Evolutionary conservation across 35 echinoderm and acorn worm species (phyloP).

Genomic region (Diadema setosum): DNA sequence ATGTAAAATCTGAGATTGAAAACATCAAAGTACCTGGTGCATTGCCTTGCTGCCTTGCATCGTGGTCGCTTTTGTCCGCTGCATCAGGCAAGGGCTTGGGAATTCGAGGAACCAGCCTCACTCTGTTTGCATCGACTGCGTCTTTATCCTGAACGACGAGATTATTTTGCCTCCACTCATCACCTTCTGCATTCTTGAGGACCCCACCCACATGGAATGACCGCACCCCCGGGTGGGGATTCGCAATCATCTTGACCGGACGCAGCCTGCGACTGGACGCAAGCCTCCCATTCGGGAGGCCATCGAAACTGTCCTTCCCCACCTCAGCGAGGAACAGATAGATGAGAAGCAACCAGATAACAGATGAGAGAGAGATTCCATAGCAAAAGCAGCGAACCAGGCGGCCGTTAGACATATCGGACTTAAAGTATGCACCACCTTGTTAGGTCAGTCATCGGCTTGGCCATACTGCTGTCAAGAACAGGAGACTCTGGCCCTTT

Average conservation of each 20-base stretch:
- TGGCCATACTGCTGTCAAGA: too few relatives aligned
- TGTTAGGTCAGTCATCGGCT: too few relatives aligned
- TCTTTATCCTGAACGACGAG: neutral
- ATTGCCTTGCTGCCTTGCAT: neutral
- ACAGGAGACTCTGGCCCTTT: too few relatives aligned
- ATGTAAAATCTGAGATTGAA: too few relatives aligned
- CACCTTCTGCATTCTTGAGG: neutral
- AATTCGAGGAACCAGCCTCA: too few relatives aligned
- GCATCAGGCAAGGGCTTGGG: neutral
- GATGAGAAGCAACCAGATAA: conserved; percentile 36
- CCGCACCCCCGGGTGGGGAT: neutral
- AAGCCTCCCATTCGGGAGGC: neutral
- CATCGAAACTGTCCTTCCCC: neutral
- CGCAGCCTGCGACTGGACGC: neutral
- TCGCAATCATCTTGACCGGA: neutral
- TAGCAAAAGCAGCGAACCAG: conserved; percentile 48
- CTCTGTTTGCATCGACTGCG: neutral
- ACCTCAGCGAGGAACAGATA: conserved; percentile 43
- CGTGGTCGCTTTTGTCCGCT: neutral
- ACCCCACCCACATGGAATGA: neutral
- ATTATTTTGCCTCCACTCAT: neutral
- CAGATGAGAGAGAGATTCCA: conserved; percentile 28
- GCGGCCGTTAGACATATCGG: neutral
- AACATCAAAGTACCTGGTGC: too few relatives aligned
- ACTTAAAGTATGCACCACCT: too few relatives aligned